phyloP scores from a whole-genome alignment of 2,113 vertebrate genomes.

The Zingel zingel region DNA sequence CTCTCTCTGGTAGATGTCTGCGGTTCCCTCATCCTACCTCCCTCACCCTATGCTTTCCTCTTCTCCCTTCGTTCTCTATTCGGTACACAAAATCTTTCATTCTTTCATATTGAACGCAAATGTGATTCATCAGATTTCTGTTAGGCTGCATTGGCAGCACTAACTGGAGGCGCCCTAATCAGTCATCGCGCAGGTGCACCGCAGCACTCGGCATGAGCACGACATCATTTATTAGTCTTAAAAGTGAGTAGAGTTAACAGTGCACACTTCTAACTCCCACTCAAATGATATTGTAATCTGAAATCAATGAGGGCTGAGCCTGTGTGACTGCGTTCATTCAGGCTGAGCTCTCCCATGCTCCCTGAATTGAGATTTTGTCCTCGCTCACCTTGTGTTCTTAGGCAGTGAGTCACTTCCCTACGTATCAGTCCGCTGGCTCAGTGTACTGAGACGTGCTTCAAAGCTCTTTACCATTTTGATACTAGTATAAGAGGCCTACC shows the following conservation, averaged over 20 bases:
- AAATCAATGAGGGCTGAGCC: slow-evolving; percentile 61
- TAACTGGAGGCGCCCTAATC: slow-evolving; percentile 40
- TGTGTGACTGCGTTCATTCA: slow-evolving; percentile 46
- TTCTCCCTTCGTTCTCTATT: slow-evolving; percentile 12
- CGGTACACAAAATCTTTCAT: slow-evolving; percentile 28
- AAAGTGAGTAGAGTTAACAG: slow-evolving; percentile 58
- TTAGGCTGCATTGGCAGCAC: slow-evolving; percentile 39
- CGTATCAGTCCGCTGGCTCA: slow-evolving; percentile 15
- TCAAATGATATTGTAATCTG: slow-evolving; percentile 62
- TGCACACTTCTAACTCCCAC: slow-evolving; percentile 56
- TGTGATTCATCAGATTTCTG: slow-evolving; percentile 62
- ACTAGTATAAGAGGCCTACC: slow-evolving; percentile 21
- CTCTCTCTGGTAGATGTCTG: slow-evolving; percentile 15
- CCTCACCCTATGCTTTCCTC: slow-evolving; percentile 52
- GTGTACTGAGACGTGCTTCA: slow-evolving; percentile 19
- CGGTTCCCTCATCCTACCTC: slow-evolving; percentile 33
- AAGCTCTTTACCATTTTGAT: slow-evolving; percentile 47
- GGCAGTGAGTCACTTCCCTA: slow-evolving; percentile 6
- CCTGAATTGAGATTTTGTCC: slow-evolving; percentile 32
- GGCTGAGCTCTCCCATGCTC: slow-evolving; percentile 37
- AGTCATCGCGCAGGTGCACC: slow-evolving; percentile 47
- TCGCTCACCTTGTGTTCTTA: slow-evolving; percentile 32
- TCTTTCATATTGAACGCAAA: slow-evolving; percentile 29
- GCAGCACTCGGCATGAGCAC: slow-evolving; percentile 29
- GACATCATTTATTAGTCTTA: slow-evolving; percentile 37